phyloP scores from a whole-genome alignment of 2,888 invertebrate genomes.

The Aporophyla lueneburgensis region DNA sequence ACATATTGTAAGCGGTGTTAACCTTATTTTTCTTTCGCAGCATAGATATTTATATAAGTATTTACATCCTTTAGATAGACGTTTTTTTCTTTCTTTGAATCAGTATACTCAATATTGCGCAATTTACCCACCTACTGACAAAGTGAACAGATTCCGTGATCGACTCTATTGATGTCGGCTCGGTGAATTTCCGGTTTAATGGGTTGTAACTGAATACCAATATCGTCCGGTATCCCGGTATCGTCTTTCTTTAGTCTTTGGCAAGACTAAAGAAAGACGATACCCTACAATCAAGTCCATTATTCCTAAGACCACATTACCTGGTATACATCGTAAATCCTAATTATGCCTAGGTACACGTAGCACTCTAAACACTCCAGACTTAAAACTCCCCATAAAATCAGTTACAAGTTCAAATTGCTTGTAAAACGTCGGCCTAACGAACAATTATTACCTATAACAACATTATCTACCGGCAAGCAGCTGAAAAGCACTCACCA shows the following conservation, averaged over 20 bases:
- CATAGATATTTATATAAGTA: not conserved
- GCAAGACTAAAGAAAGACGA: not conserved
- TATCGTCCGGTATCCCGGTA: too few relatives aligned
- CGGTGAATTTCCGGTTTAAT: not conserved
- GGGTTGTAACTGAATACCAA: not conserved
- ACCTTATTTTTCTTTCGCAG: slow-evolving; percentile 8
- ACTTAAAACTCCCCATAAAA: not conserved
- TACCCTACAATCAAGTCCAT: not conserved
- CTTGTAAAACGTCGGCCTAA: slow-evolving; percentile 12
- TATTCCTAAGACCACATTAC: not conserved
- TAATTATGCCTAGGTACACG: not conserved
- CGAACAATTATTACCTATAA: slow-evolving; percentile 13
- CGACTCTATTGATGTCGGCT: not conserved
- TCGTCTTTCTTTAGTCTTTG: too few relatives aligned
- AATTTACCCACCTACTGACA: not conserved
- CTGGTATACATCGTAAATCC: not conserved
- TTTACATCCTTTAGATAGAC: not conserved
- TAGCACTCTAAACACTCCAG: not conserved
- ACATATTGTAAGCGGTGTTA: slow-evolving; percentile 4
- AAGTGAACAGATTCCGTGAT: not conserved
- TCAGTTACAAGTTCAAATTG: slow-evolving; percentile 2
- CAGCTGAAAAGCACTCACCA: slow-evolving; percentile 26
- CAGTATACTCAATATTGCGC: too few relatives aligned
- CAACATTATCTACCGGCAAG: slow-evolving; percentile 16
- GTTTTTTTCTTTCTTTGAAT: too few relatives aligned